Conservation (phyloP, 2,797 vertebrate genomes). For the Tenualosa thibaudeaui region DNA sequence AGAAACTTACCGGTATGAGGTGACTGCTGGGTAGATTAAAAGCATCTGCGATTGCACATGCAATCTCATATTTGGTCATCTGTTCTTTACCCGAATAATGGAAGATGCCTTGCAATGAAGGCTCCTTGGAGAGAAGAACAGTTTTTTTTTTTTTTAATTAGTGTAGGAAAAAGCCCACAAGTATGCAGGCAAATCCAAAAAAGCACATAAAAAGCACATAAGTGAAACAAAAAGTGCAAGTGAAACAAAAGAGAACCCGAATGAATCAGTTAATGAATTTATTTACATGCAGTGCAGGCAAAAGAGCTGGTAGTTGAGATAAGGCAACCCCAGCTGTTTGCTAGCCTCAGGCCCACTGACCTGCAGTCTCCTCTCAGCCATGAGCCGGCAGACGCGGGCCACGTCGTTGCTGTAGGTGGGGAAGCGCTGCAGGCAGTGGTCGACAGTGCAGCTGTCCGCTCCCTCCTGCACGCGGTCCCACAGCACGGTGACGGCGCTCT, state of each 20-base stretch:
- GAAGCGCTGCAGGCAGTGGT: constrained; percentile 90
- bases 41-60: constrained; percentile 87
- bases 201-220: no score
- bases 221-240: background rate
- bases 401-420: constrained; percentile 90
- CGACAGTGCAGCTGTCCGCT: constrained; percentile 82
- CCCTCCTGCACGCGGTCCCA: constrained; percentile 88
- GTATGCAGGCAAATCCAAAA: no score
- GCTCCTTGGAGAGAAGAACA: constrained; percentile 77
- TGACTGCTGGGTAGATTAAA: constrained; percentile 92
- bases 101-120: constrained; percentile 85
- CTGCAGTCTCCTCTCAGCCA: constrained; percentile 81
- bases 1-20: constrained; percentile 81
- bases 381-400: constrained; percentile 84
- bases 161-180: no score
- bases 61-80: constrained; percentile 97
- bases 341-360: constrained; percentile 47
- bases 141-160: no score
- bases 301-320: background rate
- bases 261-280: no score
- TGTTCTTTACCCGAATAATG: constrained; percentile 93
- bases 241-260: no score
- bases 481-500: constrained; percentile 89
- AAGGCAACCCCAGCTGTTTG: no score
- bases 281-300: background rate